Conservation (phyloP, 2,113 vertebrate species). For the Aptenodytes forsteri region DNA sequence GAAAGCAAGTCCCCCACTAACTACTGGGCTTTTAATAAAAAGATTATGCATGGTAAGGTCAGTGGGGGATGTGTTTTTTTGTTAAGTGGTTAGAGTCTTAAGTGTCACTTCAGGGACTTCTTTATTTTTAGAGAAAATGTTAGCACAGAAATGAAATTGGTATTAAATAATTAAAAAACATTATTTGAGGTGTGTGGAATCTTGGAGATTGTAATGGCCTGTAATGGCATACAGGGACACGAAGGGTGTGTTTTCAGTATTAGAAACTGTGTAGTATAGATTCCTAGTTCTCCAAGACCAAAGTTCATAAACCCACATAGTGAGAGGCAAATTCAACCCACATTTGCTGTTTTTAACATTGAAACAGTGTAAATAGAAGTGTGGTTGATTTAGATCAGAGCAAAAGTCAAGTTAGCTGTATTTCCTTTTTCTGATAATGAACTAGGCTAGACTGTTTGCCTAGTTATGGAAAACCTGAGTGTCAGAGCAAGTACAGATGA, state of each 20-base stretch:
- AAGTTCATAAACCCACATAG: neutral
- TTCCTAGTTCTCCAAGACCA: neutral
- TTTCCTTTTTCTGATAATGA: neutral
- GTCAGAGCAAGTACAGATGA: neutral
- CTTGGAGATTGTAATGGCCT: neutral
- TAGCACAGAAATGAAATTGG: neutral
- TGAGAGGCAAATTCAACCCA: neutral
- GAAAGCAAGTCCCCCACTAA: neutral
- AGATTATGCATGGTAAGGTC: neutral
- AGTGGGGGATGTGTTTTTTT: neutral
- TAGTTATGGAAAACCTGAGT: neutral
- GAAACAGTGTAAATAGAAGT: neutral
- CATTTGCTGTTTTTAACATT: neutral
- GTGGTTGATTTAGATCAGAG: neutral
- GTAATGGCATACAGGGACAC: neutral
- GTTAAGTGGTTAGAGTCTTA: neutral
- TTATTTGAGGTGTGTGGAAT: neutral
- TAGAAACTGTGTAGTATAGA: neutral
- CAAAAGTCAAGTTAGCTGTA: neutral
- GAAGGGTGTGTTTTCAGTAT: neutral
- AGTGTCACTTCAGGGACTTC: neutral
- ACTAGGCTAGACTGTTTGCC: neutral
- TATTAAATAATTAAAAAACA: neutral
- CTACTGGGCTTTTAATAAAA: neutral
- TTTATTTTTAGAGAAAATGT: neutral